Evolutionary conservation across 2,113 vertebrate species (phyloP).

Genomic region (Lates calcarifer): DNA sequence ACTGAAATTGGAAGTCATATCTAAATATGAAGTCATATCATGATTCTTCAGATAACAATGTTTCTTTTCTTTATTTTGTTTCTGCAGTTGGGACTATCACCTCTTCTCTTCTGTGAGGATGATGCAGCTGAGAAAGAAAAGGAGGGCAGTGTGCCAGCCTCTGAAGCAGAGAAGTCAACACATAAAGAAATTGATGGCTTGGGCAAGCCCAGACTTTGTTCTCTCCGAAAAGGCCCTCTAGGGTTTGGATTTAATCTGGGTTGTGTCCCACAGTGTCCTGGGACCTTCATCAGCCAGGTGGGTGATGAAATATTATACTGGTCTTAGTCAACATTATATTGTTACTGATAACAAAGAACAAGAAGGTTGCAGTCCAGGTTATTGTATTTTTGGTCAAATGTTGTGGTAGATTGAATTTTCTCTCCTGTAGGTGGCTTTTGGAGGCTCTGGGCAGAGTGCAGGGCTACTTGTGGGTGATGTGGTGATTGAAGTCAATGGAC

Average conservation of each 20-base stretch:
- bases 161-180: slow-evolving; percentile 6
- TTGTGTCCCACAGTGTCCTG: slow-evolving; percentile 63
- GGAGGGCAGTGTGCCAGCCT: slow-evolving; percentile 28
- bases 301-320: not conserved
- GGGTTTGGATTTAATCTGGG: slow-evolving; percentile 84
- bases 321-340: not conserved
- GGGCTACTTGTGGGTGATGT: slow-evolving; percentile 83
- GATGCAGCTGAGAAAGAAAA: slow-evolving; percentile 35
- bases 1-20: not conserved
- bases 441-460: slow-evolving; percentile 79
- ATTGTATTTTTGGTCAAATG: slow-evolving; percentile 3
- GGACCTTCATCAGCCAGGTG: slow-evolving; percentile 85
- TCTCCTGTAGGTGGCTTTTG: slow-evolving; percentile 78
- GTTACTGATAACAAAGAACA: slow-evolving; percentile 2
- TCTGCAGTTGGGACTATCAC: slow-evolving; percentile 90
- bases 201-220: slow-evolving; percentile 66
- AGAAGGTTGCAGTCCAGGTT: not conserved
- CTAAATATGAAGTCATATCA: not conserved
- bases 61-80: not conserved
- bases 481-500: slow-evolving; percentile 86
- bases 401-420: not conserved
- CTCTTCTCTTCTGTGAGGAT: slow-evolving; percentile 88
- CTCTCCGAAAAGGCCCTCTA: slow-evolving; percentile 70
- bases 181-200: slow-evolving; percentile 19
- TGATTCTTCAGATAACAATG: not conserved